Evolutionary conservation across 2,797 vertebrate genomes (phyloP).

Genomic region (Lepilemur ruficaudatus): DNA sequence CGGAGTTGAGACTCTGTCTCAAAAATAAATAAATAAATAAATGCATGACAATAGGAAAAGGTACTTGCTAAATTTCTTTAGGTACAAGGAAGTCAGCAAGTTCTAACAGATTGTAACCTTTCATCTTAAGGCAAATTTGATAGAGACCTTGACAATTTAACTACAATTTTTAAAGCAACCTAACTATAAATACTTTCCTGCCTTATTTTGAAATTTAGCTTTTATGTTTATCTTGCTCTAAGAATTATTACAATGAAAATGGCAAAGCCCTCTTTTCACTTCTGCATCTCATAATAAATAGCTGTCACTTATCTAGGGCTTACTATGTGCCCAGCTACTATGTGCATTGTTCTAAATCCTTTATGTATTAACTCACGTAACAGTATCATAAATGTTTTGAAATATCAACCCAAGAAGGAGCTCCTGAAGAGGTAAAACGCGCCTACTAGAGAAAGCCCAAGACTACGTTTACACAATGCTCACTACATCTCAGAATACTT

Average conservation of each 20-base stretch:
- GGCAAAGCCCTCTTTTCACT: not conserved
- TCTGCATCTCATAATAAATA: not conserved
- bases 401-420: not conserved
- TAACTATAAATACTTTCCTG: not conserved
- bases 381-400: not conserved
- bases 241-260: conserved; percentile 1
- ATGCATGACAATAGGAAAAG: not conserved
- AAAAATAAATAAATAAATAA: not conserved
- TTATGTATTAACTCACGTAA: not conserved
- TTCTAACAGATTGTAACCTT: conserved; percentile 7
- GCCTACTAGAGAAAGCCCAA: conserved; percentile 27
- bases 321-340: not conserved
- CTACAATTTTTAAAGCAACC: not conserved
- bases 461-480: not conserved
- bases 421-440: not conserved
- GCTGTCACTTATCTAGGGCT: not conserved
- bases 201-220: conserved; percentile 46
- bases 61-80: not conserved
- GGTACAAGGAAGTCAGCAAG: not conserved
- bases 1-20: too few relatives aligned
- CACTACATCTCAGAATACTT: conserved; percentile 4
- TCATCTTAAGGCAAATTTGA: conserved; percentile 30
- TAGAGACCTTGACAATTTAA: not conserved
- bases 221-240: not conserved
- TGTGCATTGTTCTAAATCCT: not conserved